Evolutionary conservation across 2,797 vertebrate species (phyloP).

Genomic region (Pseudochromis fuscus): DNA sequence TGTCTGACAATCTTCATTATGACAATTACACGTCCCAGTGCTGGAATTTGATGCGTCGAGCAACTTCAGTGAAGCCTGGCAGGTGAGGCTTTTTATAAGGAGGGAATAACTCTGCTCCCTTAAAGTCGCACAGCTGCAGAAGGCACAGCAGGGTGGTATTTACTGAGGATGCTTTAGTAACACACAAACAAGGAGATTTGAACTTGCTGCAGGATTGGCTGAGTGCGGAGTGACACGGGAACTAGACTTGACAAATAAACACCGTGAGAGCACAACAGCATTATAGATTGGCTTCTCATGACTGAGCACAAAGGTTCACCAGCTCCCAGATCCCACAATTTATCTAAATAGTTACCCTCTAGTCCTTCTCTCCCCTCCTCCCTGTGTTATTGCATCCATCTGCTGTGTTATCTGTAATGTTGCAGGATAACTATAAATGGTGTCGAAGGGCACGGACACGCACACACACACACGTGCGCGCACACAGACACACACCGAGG

Average conservation of each 20-base stretch:
- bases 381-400: conserved; percentile 54
- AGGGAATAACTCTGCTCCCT: conserved; percentile 2
- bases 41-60: conserved; percentile 15
- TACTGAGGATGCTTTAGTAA: conserved; percentile 19
- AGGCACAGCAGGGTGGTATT: conserved; percentile 9
- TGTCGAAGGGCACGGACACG: conserved; percentile 54
- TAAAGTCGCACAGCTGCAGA: conserved; percentile 23
- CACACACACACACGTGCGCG: too few species aligned
- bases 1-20: conserved; percentile 57
- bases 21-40: conserved; percentile 30
- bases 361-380: neutral
- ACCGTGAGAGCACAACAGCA: conserved; percentile 1
- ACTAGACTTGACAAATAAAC: conserved; percentile 26
- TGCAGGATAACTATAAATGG: conserved; percentile 61
- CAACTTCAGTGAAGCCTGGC: neutral
- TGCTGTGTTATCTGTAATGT: conserved; percentile 50
- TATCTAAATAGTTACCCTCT: conserved; percentile 37
- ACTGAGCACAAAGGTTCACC: conserved; percentile 19
- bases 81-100: conserved; percentile 8
- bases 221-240: conserved; percentile 6
- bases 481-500: conserved; percentile 47
- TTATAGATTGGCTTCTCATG: conserved; percentile 34
- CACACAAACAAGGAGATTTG: conserved; percentile 21
- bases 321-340: conserved; percentile 18
- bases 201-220: conserved; percentile 19